Conservation (phyloP, 2,888 invertebrate species). For the Meganola albula region DNA sequence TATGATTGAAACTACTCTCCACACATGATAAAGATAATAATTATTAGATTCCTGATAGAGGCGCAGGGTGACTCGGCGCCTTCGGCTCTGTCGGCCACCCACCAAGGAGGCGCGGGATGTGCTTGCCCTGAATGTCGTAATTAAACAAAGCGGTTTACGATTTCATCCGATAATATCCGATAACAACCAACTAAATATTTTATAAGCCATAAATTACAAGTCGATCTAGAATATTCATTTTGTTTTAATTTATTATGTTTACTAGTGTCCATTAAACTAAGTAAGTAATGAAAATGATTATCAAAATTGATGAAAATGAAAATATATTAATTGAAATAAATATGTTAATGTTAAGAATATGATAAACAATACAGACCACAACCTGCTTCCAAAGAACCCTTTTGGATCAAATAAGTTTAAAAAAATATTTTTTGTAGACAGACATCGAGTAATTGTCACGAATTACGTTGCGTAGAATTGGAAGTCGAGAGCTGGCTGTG, state of each 20-base stretch:
- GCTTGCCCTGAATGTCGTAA: conserved; percentile 46
- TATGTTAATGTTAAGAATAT: no score
- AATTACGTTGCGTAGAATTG: conserved; percentile 42
- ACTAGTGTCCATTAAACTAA: no score
- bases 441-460: conserved; percentile 35
- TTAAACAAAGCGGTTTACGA: conserved; percentile 48
- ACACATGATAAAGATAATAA: conserved; percentile 46
- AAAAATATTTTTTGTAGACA: no score
- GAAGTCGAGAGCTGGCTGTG: conserved; percentile 30
- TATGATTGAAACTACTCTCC: conserved; percentile 43
- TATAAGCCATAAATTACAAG: no score
- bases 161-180: conserved; percentile 52
- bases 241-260: no score
- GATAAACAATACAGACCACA: no score
- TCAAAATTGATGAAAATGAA: no score
- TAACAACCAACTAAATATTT: conserved; percentile 41
- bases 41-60: conserved; percentile 46
- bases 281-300: no score
- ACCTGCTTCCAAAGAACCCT: no score
- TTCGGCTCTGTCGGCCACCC: conserved; percentile 45
- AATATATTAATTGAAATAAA: no score
- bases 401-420: no score
- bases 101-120: conserved; percentile 39
- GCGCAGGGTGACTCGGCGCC: conserved; percentile 34
- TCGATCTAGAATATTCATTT: no score